Evolutionary conservation across 2,113 vertebrate species (phyloP).

Genomic region (Phylloscopus whistleri): DNA sequence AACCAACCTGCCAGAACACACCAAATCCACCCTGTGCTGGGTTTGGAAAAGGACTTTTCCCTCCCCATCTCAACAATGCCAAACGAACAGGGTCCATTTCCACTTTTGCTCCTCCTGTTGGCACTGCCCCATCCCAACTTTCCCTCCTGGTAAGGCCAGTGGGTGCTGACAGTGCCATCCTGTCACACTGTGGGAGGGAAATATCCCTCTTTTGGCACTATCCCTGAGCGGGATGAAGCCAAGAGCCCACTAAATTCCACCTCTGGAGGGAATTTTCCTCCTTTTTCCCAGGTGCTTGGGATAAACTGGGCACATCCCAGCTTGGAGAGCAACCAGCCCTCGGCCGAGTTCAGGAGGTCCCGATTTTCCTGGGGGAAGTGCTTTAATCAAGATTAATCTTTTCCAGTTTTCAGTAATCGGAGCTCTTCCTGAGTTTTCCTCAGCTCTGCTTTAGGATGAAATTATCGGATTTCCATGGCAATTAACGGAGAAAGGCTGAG

Average conservation of each 20-base stretch:
- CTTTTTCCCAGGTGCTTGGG: background rate
- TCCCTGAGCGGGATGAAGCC: background rate
- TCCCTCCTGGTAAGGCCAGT: background rate
- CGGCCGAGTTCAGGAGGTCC: conserved; percentile 70
- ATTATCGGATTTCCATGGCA: conserved; percentile 84
- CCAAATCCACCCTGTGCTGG: fast-evolving
- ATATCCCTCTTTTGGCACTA: conserved; percentile 1
- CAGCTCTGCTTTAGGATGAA: conserved; percentile 67
- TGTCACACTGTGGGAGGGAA: background rate
- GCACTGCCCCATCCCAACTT: background rate
- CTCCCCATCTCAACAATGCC: background rate
- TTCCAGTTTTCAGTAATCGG: conserved; percentile 80
- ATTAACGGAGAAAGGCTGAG: conserved; percentile 67
- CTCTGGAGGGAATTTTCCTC: background rate
- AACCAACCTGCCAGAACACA: background rate
- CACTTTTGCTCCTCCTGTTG: background rate
- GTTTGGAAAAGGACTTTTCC: background rate
- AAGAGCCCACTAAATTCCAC: conserved; percentile 4
- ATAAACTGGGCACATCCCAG: background rate
- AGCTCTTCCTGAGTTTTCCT: conserved; percentile 77
- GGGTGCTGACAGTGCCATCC: background rate
- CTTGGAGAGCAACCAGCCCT: conserved; percentile 54
- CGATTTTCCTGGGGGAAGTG: conserved; percentile 71
- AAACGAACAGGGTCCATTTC: background rate
- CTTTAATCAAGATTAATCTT: conserved; percentile 85